A percentile compares a stretch with the other conserved stretches of the same genome.
These are phyloP conservation scores for Chelonus insularis DNA, from an alignment of 1,140 invertebrate species.

Conservation along the genomic window DNA sequence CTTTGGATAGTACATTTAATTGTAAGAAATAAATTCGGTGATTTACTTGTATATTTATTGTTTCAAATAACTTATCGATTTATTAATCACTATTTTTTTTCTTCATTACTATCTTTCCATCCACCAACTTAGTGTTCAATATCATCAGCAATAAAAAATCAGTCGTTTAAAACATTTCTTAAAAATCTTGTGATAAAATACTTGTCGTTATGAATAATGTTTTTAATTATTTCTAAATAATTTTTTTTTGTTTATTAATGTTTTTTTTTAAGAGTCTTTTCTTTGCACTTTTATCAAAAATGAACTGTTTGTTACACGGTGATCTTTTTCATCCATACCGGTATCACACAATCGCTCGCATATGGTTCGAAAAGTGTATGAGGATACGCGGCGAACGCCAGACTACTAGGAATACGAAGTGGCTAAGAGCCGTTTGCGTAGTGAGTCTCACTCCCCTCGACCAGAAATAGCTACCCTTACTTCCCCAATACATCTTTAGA, in stretches of 20 bases:
- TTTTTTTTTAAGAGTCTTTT: constrained; percentile 9
- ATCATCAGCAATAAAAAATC: no score
- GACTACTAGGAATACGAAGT: constrained; percentile 55
- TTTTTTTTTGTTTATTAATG: not conserved
- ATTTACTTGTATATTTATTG: no score
- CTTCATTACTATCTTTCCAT: no score
- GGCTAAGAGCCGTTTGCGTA: constrained; percentile 53
- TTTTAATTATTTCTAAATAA: no score
- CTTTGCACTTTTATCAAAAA: no score
- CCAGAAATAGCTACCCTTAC: constrained; percentile 61
- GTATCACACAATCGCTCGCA: not conserved
- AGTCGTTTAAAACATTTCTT: no score
- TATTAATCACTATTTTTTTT: no score
- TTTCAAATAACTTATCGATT: no score
- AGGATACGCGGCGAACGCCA: constrained; percentile 55
- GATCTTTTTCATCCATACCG: constrained; percentile 17
- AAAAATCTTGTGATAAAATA: no score
- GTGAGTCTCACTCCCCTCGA: constrained; percentile 49
- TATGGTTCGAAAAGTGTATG: constrained; percentile 46
- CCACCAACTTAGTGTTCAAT: no score
- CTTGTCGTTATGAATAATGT: no score
- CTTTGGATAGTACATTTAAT: not conserved
- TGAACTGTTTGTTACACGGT: no score
- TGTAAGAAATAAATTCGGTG: not conserved
- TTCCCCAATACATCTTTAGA: constrained; percentile 54